Evolutionary conservation across 2,113 vertebrate genomes (phyloP).

Genomic region (Acrocephalus kingi): DNA sequence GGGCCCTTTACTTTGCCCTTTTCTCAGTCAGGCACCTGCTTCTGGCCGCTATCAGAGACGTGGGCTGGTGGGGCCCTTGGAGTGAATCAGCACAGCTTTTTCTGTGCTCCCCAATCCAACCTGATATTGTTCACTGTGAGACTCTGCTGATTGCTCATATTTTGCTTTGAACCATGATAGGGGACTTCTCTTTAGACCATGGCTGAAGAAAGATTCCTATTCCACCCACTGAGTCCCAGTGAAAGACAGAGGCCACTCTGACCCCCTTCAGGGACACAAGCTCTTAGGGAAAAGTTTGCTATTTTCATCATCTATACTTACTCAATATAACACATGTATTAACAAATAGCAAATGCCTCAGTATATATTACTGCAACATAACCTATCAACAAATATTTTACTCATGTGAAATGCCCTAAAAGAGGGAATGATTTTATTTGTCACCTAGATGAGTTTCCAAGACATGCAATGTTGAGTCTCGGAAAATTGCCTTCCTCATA

Average conservation of each 20-base stretch:
- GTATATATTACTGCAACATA: not conserved
- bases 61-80: not conserved
- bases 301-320: not conserved
- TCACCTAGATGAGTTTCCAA: not conserved
- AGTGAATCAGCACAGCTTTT: not conserved
- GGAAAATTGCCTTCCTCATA: constrained; percentile 16
- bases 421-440: not conserved
- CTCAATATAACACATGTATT: not conserved
- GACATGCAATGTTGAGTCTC: not conserved
- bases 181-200: not conserved
- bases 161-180: not conserved
- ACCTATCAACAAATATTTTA: not conserved
- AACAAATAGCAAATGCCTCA: not conserved
- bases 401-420: not conserved
- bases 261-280: not conserved
- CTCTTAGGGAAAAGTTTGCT: not conserved
- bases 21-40: not conserved
- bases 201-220: not conserved
- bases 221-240: not conserved
- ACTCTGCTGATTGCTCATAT: not conserved
- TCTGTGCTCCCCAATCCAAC: not conserved
- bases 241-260: not conserved
- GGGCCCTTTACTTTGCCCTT: not conserved
- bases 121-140: rapidly evolving
- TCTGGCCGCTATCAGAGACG: not conserved